Base-by-base conservation (phyloP, 1,140 invertebrate species). In the Lineus longissimus region DNA sequence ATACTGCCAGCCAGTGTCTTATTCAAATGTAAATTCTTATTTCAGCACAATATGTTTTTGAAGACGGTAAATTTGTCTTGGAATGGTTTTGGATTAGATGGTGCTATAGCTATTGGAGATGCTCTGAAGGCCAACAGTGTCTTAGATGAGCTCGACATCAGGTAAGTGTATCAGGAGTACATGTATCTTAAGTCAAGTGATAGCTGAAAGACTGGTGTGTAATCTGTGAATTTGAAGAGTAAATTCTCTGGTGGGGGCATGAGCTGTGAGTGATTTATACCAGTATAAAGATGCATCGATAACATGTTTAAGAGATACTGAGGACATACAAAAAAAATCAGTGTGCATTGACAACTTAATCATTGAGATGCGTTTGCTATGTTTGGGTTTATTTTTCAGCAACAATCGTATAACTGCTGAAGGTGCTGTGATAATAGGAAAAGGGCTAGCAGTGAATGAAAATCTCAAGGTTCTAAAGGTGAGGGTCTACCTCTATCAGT, bases 81-180 rank as follows among this genome's bases (percentile, higher is more conserved):
- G 80, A 82, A 82, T 72, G 81, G 81, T 7, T 77, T 82, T 70
- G 79, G 79, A 11, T 57, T 74, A 7, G 77, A 80, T 45, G 81
- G 78, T 31, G 66, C 77, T n/a, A 61, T 73, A 59, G 74, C 75
- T 13, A 57, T 81, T 13, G 73, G 74, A 36, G 78, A 81, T 68
- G 73, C 79, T 29, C 65, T 82, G 11, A 81, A 78, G 63, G 71
- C 64, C 30, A 82, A 82, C 67, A 69, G 72, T 47, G 73, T 75
- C 15, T 65, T 82, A 15, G 76, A 80, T 60, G 76, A 79, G 58
- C 47, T 82, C 4, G 71, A 81, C 72, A 70, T 82, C 33, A 70
- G 72, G 80, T 81, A 70, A 73, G 73, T 68, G 41, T 55, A 55
- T 11, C 30, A 9, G 9, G n/a, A 54, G 19, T 6, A 33, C 55